A percentile compares a stretch with the other conserved stretches of the same genome.
Evolutionary conservation across 2,888 invertebrate genomes (phyloP).

Genomic region (Penaeus monodon): DNA sequence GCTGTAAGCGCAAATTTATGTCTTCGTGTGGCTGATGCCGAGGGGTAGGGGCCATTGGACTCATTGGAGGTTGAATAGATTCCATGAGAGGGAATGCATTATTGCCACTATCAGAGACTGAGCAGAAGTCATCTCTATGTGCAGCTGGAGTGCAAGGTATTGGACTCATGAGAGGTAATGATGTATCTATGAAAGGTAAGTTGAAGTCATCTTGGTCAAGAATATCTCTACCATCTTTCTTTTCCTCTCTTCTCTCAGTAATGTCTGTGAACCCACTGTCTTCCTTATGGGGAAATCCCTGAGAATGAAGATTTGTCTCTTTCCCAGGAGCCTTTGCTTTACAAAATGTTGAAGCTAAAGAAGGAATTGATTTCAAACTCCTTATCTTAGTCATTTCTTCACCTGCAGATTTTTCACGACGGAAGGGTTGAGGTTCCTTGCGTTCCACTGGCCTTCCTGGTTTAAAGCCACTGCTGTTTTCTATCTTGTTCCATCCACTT

Average conservation of each 20-base stretch:
- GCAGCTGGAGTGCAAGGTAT: slow-evolving; percentile 63
- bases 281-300: too few species aligned
- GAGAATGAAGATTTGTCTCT: too few species aligned
- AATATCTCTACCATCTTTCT: too few species aligned
- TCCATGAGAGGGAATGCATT: slow-evolving; percentile 37
- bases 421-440: too few species aligned
- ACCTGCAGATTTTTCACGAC: too few species aligned
- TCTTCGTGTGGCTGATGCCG: slow-evolving; percentile 26
- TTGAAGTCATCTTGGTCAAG: slow-evolving; percentile 28
- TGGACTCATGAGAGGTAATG: slow-evolving; percentile 61
- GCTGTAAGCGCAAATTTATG: slow-evolving; percentile 11
- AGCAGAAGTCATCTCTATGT: slow-evolving; percentile 47
- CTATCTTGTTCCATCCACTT: too few species aligned
- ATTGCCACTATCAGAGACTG: not conserved
- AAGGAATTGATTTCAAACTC: slow-evolving; percentile 33
- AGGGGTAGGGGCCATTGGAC: slow-evolving; percentile 62
- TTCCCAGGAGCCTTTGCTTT: slow-evolving; percentile 9
- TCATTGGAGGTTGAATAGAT: slow-evolving; percentile 46
- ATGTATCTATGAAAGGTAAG: slow-evolving; percentile 33
- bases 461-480: too few species aligned
- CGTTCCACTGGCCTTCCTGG: too few species aligned
- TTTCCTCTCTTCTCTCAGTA: too few species aligned
- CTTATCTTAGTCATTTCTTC: not conserved
- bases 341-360: slow-evolving; percentile 41
- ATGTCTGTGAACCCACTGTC: too few species aligned